Evolutionary conservation across 2,113 vertebrate genomes (phyloP).

Genomic region (Scopus umbretta): DNA sequence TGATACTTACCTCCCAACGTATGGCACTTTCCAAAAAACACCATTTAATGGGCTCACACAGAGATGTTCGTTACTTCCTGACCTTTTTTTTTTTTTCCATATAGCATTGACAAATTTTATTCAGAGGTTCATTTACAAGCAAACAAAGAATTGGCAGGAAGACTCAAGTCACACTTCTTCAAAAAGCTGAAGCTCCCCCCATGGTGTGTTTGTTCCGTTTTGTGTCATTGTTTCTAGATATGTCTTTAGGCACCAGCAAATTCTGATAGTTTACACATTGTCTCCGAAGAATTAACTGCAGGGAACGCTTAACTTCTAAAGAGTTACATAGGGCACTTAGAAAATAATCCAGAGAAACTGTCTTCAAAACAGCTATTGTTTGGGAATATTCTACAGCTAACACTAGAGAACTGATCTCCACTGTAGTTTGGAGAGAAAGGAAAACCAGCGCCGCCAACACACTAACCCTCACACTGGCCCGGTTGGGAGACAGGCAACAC

Average conservation of each 20-base stretch:
- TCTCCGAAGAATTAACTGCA: background rate
- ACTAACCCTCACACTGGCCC: background rate
- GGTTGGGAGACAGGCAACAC: background rate
- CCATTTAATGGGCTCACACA: background rate
- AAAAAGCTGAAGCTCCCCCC: background rate
- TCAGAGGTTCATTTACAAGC: slow-evolving; percentile 8
- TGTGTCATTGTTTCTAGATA: slow-evolving; percentile 24
- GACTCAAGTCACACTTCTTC: background rate
- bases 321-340: background rate
- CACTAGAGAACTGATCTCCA: background rate
- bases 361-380: background rate
- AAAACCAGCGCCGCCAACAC: background rate
- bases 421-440: background rate
- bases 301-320: background rate
- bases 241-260: background rate
- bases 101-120: background rate
- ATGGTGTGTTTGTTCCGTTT: background rate
- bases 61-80: background rate
- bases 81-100: background rate
- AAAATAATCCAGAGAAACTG: background rate
- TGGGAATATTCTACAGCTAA: background rate
- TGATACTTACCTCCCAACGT: background rate
- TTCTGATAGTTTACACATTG: background rate
- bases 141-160: slow-evolving; percentile 10
- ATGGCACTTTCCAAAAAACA: background rate